Evolutionary conservation across 2,888 invertebrate species (phyloP), one percentile per base, ranked within the genome.

Genomic region (Allophyes oxyacanthae): DNA sequence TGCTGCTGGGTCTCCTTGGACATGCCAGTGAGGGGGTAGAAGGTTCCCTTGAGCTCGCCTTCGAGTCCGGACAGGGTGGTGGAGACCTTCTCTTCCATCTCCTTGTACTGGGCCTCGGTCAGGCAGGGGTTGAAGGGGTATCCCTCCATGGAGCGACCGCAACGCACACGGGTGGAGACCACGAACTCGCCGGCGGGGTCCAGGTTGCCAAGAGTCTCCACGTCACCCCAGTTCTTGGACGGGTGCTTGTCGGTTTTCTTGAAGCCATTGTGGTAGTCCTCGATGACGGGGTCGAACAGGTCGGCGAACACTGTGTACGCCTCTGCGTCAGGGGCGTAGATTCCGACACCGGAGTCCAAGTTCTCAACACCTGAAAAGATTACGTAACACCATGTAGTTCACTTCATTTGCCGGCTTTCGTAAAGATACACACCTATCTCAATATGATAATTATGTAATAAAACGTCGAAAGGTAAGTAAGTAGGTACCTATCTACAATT

Each of bases 91-190:
- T 96, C 95, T 90, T 99, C 98, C 98, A 99, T 99, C 92, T 99
- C 99, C 93, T 98, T 98, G 96, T 99, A 99, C 95, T 99, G 98
- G 83, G 97, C 97, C 95, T 99, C 99, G 63, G 98, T 98, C 71
- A 99, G 94, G 95, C 99, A 99, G 75, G 99, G 99, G 95, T 99
- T 99, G 97, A 99, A 99, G 77, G 99, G 98, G 91, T 98, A 99
- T 62, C 99, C 99, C 84, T 97, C 96, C 95, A 98, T 89, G 84
- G 98, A 98, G 88, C 99, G 98, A 67, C 99, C 99, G 93, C 99
- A 99, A 84, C 99, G 97, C 62, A 99, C 98, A 85, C 99, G 97
- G 84, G 99, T 99, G 51, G 99, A 98, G 75, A 99, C 98, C 75
- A 99, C 97, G 94, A 95, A 98, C 91, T 99, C 97, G 79, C 97